Evolutionary conservation across 2,888 invertebrate species (phyloP), one percentile per base, ranked within the genome.

Genomic region (Lepidochitona cinerea): DNA sequence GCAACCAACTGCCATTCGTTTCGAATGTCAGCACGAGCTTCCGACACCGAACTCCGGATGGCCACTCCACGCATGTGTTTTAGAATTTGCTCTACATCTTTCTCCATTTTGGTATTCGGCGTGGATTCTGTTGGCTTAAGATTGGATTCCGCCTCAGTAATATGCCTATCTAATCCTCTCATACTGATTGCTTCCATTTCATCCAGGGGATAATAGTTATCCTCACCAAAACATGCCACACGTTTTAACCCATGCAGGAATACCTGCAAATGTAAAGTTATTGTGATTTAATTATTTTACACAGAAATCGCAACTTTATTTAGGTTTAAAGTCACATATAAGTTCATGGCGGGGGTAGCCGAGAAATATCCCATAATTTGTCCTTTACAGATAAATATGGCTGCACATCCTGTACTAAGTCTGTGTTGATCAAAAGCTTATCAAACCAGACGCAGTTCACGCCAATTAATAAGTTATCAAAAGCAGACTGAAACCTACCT

Each of bases 1-100:
- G 85, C 86, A 53, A 87, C 85, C 77, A 86, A 85, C 49, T 83
- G 84, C 88, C 88, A 88, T 71, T 88, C 88, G 37, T 79, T 82
- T 29, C 79, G 71, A 36, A 83, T 79, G 33, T 85, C 85, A 29
- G 76, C 70, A 32, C 83, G 73, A 6, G 81, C 79, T 54, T 84
- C 84, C n/a, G 70, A 66, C 9, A 80, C 79, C 18, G 80, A 71
- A 14, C 75, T 76, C n/a, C 84, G 77, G 35, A 82, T 74, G 23
- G 83, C 80, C 52, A 87, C 71, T 4, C 79, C 68, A 59, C 83
- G 84, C 35, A 87, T 76, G 69, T 84, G 82, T 52, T 83, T 75
- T 36, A 80, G 74, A 33, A 87, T 79, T 49, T 87, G 85, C 37
- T 84, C 85, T 53, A 87, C 79, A 68, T 86, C 84, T 54, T 79